Evolutionary conservation across 2,888 invertebrate species (phyloP), one percentile per base, ranked within the genome.

Genomic region (Antitype chi): DNA sequence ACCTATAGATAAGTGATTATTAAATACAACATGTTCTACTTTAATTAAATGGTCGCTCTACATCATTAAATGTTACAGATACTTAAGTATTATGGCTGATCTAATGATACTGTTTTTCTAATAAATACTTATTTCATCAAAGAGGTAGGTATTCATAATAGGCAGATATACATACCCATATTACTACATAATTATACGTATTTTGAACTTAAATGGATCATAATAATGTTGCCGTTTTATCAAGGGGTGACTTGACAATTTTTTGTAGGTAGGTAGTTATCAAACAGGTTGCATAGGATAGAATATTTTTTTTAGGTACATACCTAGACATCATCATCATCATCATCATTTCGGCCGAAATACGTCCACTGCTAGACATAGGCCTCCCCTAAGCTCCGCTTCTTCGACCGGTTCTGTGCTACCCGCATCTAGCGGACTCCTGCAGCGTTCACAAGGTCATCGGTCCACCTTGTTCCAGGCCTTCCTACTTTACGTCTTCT

Each of bases 21-120:
- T 78, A 32, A 28, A 8, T 67, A 32, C 47, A 47, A 23, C 25
- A 69, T 47, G 59, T 64, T 64, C 52, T 64, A 78, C 55, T 69
- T 64, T 20, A 52, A 38, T 63, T 52, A 62, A 32, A 55, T 67
- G 13, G 55, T 68, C 53, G 8, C 9, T 38, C 23, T 55, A 57
- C 20, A n/a, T 23, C 9, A 62, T 68, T 62, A 32, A 67, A 28
- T n/a, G 32, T 28, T 49, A 43, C n/a, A 32, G 67, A 52, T 62
- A 71, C 5, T 1, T 49, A 55, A 28, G 49, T 53, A 47, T 57
- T 38, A 25, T 20, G 2, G 0, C 20, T 67, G 32, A 15, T 55
- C 15, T 55, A 66, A 59, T 78, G 1, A 59, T 32, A 59, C 52
- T 49, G 23, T 68, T 62, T 63, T 66, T 28, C 15, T 67, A 49